Evolutionary conservation across 2,797 vertebrate species (phyloP).

Genomic region (Florisuga fusca): DNA sequence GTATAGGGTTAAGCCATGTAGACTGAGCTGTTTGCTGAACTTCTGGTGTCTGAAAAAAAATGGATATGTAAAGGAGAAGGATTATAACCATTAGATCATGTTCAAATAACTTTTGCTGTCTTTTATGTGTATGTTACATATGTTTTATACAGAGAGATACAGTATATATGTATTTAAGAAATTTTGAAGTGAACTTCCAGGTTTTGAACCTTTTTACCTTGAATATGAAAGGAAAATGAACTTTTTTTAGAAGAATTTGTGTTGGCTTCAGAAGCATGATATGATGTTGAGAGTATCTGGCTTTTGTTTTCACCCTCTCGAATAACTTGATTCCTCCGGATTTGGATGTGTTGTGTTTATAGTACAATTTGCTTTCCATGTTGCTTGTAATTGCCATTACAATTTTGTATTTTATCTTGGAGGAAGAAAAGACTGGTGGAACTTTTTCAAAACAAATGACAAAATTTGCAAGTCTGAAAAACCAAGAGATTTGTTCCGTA

Average conservation of each 20-base stretch:
- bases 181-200: not conserved
- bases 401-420: not conserved
- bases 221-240: not conserved
- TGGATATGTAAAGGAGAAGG: not conserved
- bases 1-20: not conserved
- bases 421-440: not conserved
- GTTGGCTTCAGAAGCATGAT: not conserved
- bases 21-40: not conserved
- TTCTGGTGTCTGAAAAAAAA: not conserved
- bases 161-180: not conserved
- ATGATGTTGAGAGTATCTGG: not conserved
- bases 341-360: not conserved
- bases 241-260: not conserved
- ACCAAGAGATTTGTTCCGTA: not conserved
- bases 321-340: not conserved
- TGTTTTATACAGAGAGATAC: not conserved
- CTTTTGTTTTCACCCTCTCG: not conserved
- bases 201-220: not conserved
- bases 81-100: not conserved
- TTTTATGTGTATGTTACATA: not conserved
- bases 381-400: not conserved
- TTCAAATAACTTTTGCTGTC: not conserved
- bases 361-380: not conserved
- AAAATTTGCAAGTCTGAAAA: not conserved
- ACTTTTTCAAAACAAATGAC: not conserved